Percentiles rank a stretch among this genome's conserved stretches.
phyloP scores from a whole-genome alignment of 2,797 vertebrate species.

The Gymnoscopelus microlampas region DNA sequence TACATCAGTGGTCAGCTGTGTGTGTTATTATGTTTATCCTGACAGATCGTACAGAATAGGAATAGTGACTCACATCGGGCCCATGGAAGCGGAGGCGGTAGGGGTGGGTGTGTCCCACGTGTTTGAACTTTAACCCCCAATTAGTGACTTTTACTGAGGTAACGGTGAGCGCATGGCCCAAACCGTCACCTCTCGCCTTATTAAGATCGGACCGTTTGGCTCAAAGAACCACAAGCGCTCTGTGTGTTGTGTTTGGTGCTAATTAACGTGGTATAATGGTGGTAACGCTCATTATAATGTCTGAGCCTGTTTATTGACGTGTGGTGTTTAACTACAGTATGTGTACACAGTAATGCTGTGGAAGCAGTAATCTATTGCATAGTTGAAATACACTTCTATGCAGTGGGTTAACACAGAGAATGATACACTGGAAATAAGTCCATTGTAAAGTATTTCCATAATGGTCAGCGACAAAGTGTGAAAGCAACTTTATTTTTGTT shows the following conservation, averaged over 20 bases:
- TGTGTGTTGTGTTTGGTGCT: constrained; percentile 24
- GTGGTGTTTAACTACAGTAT: constrained; percentile 4
- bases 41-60: constrained; percentile 88
- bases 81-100: constrained; percentile 78
- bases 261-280: constrained; percentile 11
- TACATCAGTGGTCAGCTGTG: constrained; percentile 48
- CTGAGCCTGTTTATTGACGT: constrained; percentile 1
- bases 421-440: too few species aligned
- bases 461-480: too few species aligned
- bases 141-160: constrained; percentile 21
- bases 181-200: constrained; percentile 33
- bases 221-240: constrained; percentile 29
- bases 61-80: constrained; percentile 77
- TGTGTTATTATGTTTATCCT: constrained; percentile 76
- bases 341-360: too few species aligned
- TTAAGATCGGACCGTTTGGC: constrained; percentile 9
- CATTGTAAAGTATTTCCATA: too few species aligned
- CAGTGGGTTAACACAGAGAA: neutral
- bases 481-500: too few species aligned
- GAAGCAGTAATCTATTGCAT: neutral
- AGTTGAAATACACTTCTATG: neutral
- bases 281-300: neutral
- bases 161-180: constrained; percentile 70
- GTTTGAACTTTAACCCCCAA: constrained; percentile 54
- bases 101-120: constrained; percentile 76